Percentiles rank a stretch among this genome's conserved stretches.
Conservation (phyloP, 2,888 invertebrate species). For the Microctonus hyperodae region DNA sequence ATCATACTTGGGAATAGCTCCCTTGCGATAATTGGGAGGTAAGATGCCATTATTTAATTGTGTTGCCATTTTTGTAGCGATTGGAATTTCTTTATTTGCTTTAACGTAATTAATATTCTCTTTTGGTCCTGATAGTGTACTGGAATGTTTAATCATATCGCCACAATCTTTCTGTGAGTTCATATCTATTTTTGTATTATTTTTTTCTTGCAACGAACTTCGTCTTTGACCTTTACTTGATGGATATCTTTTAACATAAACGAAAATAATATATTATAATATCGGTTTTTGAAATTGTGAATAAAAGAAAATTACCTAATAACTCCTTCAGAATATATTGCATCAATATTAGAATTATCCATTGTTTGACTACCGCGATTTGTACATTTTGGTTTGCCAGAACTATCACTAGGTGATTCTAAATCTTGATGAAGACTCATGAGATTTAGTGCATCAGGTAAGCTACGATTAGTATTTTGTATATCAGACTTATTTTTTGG, state of each 20-base stretch:
- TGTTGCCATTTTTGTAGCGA: conserved; percentile 46
- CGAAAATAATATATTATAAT: conserved; percentile 2
- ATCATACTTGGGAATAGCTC: conserved; percentile 61
- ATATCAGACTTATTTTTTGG: conserved; percentile 27
- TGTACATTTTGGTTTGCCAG: conserved; percentile 39
- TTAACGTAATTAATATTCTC: conserved; percentile 45
- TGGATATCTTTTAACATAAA: conserved; percentile 43
- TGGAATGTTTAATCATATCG: conserved; percentile 37
- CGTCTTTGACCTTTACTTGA: conserved; percentile 42
- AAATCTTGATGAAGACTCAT: conserved; percentile 16
- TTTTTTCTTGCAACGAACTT: conserved; percentile 11
- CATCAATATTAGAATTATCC: conserved; percentile 47
- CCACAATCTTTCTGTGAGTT: conserved; percentile 40
- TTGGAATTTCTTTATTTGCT: conserved; percentile 48
- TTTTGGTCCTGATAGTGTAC: conserved; percentile 27
- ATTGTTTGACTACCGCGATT: conserved; percentile 58
- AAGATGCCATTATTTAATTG: conserved; percentile 46
- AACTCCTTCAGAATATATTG: conserved; percentile 52
- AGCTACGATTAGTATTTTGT: background rate
- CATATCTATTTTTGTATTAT: conserved; percentile 17
- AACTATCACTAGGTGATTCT: background rate
- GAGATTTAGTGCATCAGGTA: conserved; percentile 14
- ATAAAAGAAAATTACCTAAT: conserved; percentile 47
- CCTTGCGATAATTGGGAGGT: conserved; percentile 62
- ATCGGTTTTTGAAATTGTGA: conserved; percentile 8